Percentiles rank a stretch among this genome's conserved stretches.
phyloP scores from a whole-genome alignment of 2,113 vertebrate species.

The Oxyura jamaicensis region DNA sequence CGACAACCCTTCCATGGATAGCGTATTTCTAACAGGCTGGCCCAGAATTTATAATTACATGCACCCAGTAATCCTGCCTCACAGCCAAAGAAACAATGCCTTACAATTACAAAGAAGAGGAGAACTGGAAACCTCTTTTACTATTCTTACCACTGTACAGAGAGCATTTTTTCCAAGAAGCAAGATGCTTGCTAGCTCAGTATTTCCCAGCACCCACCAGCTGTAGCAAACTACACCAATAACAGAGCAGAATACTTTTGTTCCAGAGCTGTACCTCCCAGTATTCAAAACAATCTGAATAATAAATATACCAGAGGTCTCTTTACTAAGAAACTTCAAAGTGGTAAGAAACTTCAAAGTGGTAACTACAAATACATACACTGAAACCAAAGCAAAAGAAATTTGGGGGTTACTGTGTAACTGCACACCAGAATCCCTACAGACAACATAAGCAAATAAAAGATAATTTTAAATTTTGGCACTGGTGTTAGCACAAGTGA shows the following conservation, averaged over 20 bases:
- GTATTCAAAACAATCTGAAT: background rate
- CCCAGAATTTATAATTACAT: background rate
- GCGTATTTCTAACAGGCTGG: background rate
- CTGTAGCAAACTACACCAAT: background rate
- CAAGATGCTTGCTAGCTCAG: background rate
- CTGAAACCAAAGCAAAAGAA: background rate
- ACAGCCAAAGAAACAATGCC: background rate
- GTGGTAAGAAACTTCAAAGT: background rate
- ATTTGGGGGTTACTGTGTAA: fast-evolving
- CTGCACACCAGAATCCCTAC: background rate
- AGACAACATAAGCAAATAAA: background rate
- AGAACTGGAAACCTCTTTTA: background rate
- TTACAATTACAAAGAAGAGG: background rate
- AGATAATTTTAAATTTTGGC: background rate
- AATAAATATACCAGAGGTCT: background rate
- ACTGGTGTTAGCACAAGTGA: background rate
- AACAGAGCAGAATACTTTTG: background rate
- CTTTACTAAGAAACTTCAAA: background rate
- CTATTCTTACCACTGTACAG: background rate
- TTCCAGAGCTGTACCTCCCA: background rate
- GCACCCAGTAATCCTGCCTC: background rate
- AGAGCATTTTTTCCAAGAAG: background rate
- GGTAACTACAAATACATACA: background rate
- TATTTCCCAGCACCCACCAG: background rate
- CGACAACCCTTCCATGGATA: background rate